These are phyloP conservation scores for Triplophysa bombifrons DNA, from an alignment of 2,797 vertebrate genomes.

Conservation along the genomic window DNA sequence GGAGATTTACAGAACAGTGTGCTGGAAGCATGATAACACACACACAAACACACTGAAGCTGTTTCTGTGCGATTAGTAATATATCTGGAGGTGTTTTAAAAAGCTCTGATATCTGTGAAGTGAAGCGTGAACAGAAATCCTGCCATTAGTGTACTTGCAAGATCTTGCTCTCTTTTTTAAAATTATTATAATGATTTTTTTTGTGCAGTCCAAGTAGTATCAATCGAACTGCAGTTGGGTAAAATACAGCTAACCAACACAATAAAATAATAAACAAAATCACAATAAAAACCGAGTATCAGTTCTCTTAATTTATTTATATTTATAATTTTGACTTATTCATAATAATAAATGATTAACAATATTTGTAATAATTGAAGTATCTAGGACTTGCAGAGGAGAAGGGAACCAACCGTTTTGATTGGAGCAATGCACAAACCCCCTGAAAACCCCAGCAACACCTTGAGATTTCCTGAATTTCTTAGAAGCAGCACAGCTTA, in stretches of 20 bases:
- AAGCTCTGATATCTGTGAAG: constrained; percentile 30
- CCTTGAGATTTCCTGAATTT: background rate
- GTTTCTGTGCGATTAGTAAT: constrained; percentile 21
- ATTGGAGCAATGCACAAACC: background rate
- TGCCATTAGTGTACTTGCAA: background rate
- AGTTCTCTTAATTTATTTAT: too few species aligned
- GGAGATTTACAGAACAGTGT: constrained; percentile 7
- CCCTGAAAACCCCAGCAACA: background rate
- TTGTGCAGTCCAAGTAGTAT: too few species aligned
- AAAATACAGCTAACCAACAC: too few species aligned
- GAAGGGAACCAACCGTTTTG: background rate
- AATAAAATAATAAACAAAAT: too few species aligned
- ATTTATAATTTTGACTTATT: too few species aligned
- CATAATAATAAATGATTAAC: too few species aligned
- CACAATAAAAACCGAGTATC: too few species aligned
- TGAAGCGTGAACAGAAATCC: constrained; percentile 21
- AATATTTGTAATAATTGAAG: too few species aligned
- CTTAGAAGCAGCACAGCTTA: background rate
- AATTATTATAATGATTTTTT: too few species aligned
- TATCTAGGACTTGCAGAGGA: too few species aligned
- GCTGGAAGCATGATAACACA: background rate
- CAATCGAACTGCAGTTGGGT: too few species aligned
- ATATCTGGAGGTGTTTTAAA: constrained; percentile 22
- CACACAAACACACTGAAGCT: background rate
- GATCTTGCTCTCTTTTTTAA: background rate